These are phyloP conservation scores for Anarrhichthys ocellatus DNA, from an alignment of 2,113 vertebrate species.

Conservation along the genomic window DNA sequence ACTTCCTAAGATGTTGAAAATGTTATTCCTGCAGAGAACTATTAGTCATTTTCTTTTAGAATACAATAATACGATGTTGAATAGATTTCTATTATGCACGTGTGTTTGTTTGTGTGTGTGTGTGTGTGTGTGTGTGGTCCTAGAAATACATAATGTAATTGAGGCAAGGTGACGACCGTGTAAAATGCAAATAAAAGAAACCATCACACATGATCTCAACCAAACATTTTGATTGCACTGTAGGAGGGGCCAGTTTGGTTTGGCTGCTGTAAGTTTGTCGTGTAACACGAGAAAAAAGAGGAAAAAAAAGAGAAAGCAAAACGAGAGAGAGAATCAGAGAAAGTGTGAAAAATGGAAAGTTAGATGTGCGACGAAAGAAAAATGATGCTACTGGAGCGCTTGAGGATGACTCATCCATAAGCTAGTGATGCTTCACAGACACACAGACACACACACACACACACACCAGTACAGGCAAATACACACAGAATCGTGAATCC, in stretches of 20 bases:
- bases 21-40: not conserved
- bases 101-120: conserved; percentile 3
- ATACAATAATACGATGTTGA: no score
- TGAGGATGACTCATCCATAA: conserved; percentile 77
- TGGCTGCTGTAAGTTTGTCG: conserved; percentile 5
- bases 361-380: conserved; percentile 45
- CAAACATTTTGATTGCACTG: conserved; percentile 34
- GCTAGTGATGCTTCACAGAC: conserved; percentile 59
- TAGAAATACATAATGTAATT: conserved; percentile 11
- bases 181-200: conserved; percentile 41
- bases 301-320: not conserved
- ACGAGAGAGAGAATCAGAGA: conserved; percentile 19
- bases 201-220: conserved; percentile 20
- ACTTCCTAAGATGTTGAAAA: not conserved
- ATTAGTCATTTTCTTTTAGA: no score
- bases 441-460: conserved; percentile 28
- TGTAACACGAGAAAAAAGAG: not conserved
- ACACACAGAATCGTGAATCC: conserved; percentile 35
- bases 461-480: not conserved
- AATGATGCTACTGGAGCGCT: conserved; percentile 60
- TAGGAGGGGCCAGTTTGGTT: conserved; percentile 31
- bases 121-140: conserved; percentile 8
- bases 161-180: conserved; percentile 17
- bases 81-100: not conserved
- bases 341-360: conserved; percentile 49